phyloP scores from a whole-genome alignment of 1,140 invertebrate genomes.

The Geopemphigus sp. region DNA sequence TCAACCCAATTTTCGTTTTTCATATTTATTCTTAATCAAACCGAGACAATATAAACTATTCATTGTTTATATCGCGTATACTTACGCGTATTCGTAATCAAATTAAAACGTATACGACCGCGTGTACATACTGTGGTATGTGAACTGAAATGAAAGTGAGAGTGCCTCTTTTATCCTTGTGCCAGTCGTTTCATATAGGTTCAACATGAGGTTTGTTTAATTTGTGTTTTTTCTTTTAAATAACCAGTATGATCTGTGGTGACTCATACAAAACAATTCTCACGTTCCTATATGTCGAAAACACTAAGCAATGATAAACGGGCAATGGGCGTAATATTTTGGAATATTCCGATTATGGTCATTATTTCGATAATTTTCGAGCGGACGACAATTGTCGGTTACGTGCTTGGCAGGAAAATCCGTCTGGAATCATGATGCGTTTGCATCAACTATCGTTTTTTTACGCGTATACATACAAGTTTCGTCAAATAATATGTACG shows the following conservation, averaged over 20 bases:
- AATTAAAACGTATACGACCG: neutral
- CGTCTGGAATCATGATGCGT: neutral
- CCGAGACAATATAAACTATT: neutral
- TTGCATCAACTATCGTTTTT: neutral
- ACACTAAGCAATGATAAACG: neutral
- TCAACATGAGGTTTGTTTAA: neutral
- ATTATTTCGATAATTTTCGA: neutral
- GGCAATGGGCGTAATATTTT: neutral
- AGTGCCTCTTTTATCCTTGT: conserved; percentile 36
- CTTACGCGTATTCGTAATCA: neutral
- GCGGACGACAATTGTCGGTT: neutral
- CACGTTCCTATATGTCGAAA: neutral
- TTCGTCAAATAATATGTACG: neutral
- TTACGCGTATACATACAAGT: neutral
- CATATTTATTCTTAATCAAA: neutral
- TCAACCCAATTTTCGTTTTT: neutral
- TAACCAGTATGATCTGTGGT: neutral
- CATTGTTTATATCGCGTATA: neutral
- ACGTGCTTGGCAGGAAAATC: neutral
- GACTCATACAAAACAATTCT: neutral
- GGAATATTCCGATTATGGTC: neutral
- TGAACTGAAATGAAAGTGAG: conserved; percentile 39
- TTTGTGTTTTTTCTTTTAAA: neutral
- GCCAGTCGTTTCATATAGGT: conserved; percentile 6
- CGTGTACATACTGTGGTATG: neutral